Percentiles rank a stretch among this genome's conserved stretches.
These are phyloP conservation scores for Melieria omissa DNA, from an alignment of 2,888 invertebrate genomes.

Conservation along the genomic window DNA sequence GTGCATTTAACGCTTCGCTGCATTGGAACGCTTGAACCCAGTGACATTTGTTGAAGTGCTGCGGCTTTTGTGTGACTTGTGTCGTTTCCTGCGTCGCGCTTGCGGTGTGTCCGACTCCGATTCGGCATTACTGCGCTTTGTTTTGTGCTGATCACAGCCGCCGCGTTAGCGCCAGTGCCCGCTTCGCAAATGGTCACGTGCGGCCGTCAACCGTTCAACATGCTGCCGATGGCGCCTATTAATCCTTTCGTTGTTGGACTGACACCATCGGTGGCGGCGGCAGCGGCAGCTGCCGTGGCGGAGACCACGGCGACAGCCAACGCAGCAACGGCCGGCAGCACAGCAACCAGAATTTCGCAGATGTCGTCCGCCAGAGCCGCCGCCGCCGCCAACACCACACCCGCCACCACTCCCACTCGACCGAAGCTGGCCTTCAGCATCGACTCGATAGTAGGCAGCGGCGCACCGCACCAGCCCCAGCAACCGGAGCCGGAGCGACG, in stretches of 20 bases:
- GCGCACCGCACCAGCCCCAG: slow-evolving; percentile 58
- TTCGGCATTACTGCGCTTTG: slow-evolving; percentile 21
- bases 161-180: slow-evolving; percentile 8
- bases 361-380: neutral
- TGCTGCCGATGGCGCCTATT: slow-evolving; percentile 92
- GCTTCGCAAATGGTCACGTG: slow-evolving; percentile 65
- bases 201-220: slow-evolving; percentile 68
- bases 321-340: slow-evolving; percentile 39
- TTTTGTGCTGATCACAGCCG: slow-evolving; percentile 16
- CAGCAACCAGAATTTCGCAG: slow-evolving; percentile 16
- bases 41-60: too few species aligned
- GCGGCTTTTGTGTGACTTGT: slow-evolving; percentile 10
- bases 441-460: slow-evolving; percentile 86
- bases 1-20: slow-evolving; percentile 7
- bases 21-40: too few species aligned
- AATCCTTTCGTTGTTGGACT: slow-evolving; percentile 62
- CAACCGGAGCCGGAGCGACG: slow-evolving; percentile 17
- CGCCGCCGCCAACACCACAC: slow-evolving; percentile 39
- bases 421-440: slow-evolving; percentile 95
- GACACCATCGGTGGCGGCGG: slow-evolving; percentile 48
- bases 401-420: slow-evolving; percentile 70
- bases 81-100: neutral
- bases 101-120: neutral
- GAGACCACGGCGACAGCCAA: slow-evolving; percentile 32
- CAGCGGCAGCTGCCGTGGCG: slow-evolving; percentile 47